Evolutionary conservation across 1,140 invertebrate genomes (phyloP), one percentile per base, ranked within the genome.

Genomic region (Tetramorium parvispinum): DNA sequence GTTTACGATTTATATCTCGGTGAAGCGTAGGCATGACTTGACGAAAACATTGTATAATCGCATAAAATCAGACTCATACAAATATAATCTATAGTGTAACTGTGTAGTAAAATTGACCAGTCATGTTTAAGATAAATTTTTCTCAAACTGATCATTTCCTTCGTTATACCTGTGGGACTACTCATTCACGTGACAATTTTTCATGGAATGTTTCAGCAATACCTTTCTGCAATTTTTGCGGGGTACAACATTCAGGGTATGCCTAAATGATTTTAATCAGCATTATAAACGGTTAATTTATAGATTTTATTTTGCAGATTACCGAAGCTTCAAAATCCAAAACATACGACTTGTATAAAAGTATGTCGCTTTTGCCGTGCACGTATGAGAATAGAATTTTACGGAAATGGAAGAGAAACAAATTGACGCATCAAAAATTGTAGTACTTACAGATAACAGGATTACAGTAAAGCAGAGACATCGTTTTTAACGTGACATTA

Each of bases 21-120:
- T 83, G 21, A 83, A 75, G 53, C 68, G 40, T 83, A 83, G 55
- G 79, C 24, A 75, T 83, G 79, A 16, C 57, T 83, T 68, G 57
- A 82, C 79, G 24, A 73, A 59, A 61, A 75, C 27, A 83, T 83
- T 83, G 53, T 83, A 32, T 82, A 83, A 83, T 75, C 68, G 79
- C 79, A 83, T 75, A 57, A 83, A 75, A 83, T 83, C 68, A 83
- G 68, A 75, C 57, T 83, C 55, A 75, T 83, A 75, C 79, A 61
- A 83, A 73, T 83, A 75, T 83, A 83, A 83, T 83, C 66, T 61
- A 46, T 75, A 82, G 40, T 59, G 68, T 83, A 83, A 83, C 13
- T 73, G 68, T 75, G 79, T 83, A 83, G 68, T 75, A 83, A 83
- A 75, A 83, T 73, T 75, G 79, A 61, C 5, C 79, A 73, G 68